phyloP scores from a whole-genome alignment of 2,797 vertebrate species.

The Lithobates pipiens region DNA sequence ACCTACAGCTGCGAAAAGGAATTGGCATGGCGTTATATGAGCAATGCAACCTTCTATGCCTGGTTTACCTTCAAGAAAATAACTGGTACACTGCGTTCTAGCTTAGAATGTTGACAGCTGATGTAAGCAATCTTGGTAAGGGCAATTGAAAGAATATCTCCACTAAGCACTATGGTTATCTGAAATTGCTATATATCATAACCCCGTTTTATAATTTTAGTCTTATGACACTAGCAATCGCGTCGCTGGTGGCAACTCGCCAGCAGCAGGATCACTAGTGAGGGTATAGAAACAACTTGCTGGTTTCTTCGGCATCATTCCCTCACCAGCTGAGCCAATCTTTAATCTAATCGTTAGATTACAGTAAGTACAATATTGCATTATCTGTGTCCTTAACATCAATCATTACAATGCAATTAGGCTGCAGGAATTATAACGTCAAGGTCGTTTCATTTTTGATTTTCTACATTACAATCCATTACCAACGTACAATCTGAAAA shows the following conservation, averaged over 20 bases:
- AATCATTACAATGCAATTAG: conserved; percentile 39
- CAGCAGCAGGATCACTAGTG: neutral
- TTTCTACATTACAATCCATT: too few species aligned
- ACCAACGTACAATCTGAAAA: neutral
- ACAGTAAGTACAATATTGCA: neutral
- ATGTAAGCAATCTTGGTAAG: neutral
- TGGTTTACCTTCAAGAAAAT: neutral
- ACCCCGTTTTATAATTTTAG: neutral
- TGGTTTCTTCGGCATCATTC: neutral
- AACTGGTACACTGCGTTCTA: neutral
- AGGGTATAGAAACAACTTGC: neutral
- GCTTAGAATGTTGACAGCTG: neutral
- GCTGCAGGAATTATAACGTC: neutral
- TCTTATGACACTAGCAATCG: neutral
- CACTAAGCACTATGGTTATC: neutral
- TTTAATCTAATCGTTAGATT: too few species aligned
- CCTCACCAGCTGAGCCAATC: too few species aligned
- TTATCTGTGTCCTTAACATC: conserved; percentile 23
- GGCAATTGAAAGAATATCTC: neutral
- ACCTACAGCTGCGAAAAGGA: neutral
- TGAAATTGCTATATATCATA: neutral
- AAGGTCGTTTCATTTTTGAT: neutral
- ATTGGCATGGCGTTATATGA: conserved; percentile 7
- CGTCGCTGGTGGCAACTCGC: neutral
- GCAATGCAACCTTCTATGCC: neutral